Conservation (phyloP, 2,113 vertebrate genomes). For the Indri indri region DNA sequence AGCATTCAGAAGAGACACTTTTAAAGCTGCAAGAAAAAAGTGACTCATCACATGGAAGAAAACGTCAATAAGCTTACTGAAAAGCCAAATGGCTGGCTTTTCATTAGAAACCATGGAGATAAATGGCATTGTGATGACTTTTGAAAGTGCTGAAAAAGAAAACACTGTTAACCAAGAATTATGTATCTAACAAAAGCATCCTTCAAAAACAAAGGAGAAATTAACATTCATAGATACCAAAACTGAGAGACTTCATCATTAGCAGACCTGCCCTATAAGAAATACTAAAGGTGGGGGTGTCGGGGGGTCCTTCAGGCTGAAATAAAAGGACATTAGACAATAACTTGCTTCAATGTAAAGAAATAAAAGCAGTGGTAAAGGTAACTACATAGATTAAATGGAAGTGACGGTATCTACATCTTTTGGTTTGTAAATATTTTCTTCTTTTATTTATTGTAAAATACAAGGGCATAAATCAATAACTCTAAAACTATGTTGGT, state of each 20-base stretch:
- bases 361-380: neutral
- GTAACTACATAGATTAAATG: neutral
- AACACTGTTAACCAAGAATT: neutral
- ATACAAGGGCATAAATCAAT: neutral
- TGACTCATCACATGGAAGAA: neutral
- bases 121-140: neutral
- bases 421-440: neutral
- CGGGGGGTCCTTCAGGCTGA: neutral
- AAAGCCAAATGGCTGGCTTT: neutral
- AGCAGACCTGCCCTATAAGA: neutral
- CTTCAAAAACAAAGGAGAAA: neutral
- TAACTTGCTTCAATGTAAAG: neutral
- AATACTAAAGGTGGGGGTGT: neutral
- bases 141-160: neutral
- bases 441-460: neutral
- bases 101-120: neutral
- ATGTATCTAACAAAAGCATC: neutral
- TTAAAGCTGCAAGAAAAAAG: neutral
- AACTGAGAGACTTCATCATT: neutral
- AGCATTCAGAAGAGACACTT: neutral
- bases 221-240: neutral
- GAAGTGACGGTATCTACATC: neutral
- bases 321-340: neutral
- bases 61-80: neutral
- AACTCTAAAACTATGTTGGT: neutral